These are phyloP conservation scores for Spermophilus dauricus DNA, from an alignment of 2,113 vertebrate genomes.

Conservation along the genomic window DNA sequence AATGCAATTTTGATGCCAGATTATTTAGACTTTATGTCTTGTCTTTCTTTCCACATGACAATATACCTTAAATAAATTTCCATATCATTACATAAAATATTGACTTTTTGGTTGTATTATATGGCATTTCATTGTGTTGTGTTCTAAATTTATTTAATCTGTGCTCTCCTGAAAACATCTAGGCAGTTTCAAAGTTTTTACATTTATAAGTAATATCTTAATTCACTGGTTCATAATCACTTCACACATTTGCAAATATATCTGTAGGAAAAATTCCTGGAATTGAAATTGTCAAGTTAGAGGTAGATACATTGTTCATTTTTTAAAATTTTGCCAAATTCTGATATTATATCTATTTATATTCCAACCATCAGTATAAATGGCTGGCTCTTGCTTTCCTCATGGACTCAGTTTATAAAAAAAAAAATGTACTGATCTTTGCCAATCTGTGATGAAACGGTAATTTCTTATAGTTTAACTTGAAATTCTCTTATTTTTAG, in stretches of 20 bases:
- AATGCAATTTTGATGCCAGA: not conserved
- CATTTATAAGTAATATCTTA: not conserved
- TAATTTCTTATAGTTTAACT: slow-evolving; percentile 15
- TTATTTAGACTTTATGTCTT: not conserved
- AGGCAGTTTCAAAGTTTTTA: not conserved
- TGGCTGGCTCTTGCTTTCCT: not conserved
- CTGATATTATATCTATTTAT: not conserved
- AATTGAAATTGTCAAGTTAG: not conserved
- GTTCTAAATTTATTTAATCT: not conserved
- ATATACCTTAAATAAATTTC: not conserved
- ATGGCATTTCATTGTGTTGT: not conserved
- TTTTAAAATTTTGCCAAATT: not conserved
- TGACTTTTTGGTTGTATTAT: not conserved
- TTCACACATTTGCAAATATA: not conserved
- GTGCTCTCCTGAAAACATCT: not conserved
- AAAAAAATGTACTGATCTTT: not conserved
- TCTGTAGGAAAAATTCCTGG: not conserved
- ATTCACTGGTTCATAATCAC: not conserved
- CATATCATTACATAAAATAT: not conserved
- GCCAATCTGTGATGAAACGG: not conserved
- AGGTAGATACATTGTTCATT: not conserved
- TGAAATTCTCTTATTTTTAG: slow-evolving; percentile 36
- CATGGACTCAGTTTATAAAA: not conserved
- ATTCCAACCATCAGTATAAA: not conserved
- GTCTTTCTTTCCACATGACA: not conserved